Evolutionary conservation across 2,113 vertebrate genomes (phyloP).

Genomic region (Mionectes macconnelli): DNA sequence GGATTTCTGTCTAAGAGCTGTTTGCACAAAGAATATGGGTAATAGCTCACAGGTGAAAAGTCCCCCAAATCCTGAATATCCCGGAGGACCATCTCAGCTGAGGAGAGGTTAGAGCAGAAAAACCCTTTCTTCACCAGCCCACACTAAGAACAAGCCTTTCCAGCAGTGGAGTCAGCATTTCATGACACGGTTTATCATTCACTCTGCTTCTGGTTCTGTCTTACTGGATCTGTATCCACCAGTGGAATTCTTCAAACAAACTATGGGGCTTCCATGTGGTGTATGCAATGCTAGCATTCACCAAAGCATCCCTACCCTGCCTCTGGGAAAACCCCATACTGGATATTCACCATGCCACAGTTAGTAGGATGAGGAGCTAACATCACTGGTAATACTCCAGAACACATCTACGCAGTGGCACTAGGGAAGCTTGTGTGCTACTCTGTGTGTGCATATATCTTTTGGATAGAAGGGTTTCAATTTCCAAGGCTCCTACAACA

Average conservation of each 20-base stretch:
- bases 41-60: neutral
- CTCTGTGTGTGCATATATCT: rapidly evolving
- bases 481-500: neutral
- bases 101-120: neutral
- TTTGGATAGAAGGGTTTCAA: neutral
- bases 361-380: neutral
- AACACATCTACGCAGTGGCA: neutral
- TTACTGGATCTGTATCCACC: neutral
- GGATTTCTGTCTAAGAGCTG: neutral
- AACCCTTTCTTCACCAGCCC: neutral
- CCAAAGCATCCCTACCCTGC: neutral
- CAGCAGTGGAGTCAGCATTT: neutral
- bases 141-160: neutral
- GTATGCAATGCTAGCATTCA: neutral
- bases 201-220: neutral
- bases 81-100: neutral
- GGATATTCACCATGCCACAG: neutral
- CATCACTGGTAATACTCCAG: neutral
- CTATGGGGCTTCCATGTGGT: neutral
- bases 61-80: neutral
- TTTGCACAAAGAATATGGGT: neutral
- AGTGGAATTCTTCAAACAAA: neutral
- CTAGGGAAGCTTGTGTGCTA: neutral
- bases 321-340: neutral
- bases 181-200: neutral